phyloP scores from a whole-genome alignment of 2,113 vertebrate genomes.

The Hystrix cristata region DNA sequence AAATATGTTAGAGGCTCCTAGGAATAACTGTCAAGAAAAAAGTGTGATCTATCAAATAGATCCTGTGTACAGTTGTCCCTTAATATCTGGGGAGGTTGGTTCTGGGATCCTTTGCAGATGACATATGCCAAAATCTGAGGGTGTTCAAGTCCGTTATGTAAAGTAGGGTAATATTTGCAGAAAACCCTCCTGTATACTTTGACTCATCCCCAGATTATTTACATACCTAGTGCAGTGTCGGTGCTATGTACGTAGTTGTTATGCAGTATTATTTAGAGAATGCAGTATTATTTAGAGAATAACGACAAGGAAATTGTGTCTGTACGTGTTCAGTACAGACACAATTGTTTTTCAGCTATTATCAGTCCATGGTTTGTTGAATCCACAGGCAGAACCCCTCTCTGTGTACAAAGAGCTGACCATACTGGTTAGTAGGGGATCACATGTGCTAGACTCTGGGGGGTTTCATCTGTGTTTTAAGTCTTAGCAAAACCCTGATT shows the following conservation, averaged over 20 bases:
- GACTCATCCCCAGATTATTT: background rate
- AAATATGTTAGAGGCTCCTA: background rate
- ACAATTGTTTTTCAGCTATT: background rate
- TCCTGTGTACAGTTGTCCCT: background rate
- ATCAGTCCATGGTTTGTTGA: background rate
- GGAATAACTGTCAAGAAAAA: constrained; percentile 2
- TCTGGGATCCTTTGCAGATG: background rate
- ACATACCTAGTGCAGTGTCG: background rate
- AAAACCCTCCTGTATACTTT: background rate
- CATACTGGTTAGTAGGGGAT: background rate
- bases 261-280: background rate
- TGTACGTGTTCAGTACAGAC: background rate
- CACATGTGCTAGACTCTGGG: background rate
- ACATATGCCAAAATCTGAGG: background rate
- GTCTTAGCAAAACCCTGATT: background rate
- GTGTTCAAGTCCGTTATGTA: background rate
- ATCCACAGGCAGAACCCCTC: background rate
- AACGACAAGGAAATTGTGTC: background rate
- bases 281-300: background rate
- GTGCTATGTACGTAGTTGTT: background rate
- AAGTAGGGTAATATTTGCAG: background rate
- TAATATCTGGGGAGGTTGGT: background rate
- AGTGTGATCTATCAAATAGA: background rate
- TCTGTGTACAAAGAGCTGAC: background rate
- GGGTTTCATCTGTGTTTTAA: background rate